Evolutionary conservation across 2,797 vertebrate genomes (phyloP), one percentile per base, ranked within the genome.

Genomic region (Eptatretus atami): DNA sequence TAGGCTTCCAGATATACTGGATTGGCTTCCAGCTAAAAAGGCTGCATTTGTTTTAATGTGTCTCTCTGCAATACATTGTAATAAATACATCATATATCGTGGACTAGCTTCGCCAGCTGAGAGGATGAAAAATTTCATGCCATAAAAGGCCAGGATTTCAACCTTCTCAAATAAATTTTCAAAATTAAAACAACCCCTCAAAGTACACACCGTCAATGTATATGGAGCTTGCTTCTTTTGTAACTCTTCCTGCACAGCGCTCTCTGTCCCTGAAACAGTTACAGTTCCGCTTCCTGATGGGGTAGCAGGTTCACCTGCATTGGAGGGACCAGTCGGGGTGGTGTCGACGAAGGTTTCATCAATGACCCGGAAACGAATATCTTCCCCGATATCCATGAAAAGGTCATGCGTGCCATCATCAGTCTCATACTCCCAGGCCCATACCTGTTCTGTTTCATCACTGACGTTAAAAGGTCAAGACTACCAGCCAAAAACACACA

Each of bases 391-490:
- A 74, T 98, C 92, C 92, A 98, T 95, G 75, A 95, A 98, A 68
- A 98, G 80, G 75, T 98, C 92, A 0, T 98, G 92, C 2, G 88
- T 84, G 0, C 92, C 92, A 69, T 95, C 92, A 12, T 98, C 92
- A 0, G 90, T 96, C 76, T 95, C 90, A 0, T 96, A 98, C 68
- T 96, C 92, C 92, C 92, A 98, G 11, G 95, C 78, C 92, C 92
- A 98, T 55, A 98, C 88, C 68, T 95, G 90, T 74, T 96, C 92
- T 0, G 83, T 75, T 67, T 98, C 90, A 2, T 98, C 92, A 0
- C 92, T 98, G 73, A 25, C 57, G 10, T n/a, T 13, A 19, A 19
- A 3, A 1, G 12, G 57, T 61, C 57, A 61, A 12, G 57, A 24
- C 57, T 8, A 61, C n/a, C 9, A 44, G 31, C 31, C 31, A 44